phyloP scores from a whole-genome alignment of 2,113 vertebrate genomes.

The Paralichthys olivaceus region DNA sequence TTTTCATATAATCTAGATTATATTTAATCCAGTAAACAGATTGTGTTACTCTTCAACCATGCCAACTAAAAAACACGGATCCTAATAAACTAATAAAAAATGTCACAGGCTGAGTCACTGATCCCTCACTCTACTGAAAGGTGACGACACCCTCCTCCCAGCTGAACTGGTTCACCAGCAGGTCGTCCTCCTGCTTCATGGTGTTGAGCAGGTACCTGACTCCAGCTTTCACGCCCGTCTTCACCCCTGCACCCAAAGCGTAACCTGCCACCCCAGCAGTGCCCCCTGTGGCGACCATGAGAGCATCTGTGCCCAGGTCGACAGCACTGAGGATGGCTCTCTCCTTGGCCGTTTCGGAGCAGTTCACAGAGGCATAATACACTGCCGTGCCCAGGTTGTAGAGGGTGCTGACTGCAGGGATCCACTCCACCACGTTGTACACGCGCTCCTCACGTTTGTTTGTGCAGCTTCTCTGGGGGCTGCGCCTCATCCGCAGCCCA shows the following conservation, averaged over 20 bases:
- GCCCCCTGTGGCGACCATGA: constrained; percentile 79
- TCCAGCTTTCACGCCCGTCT: constrained; percentile 84
- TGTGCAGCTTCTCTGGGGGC: constrained; percentile 67
- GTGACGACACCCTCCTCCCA: constrained; percentile 71
- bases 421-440: constrained; percentile 80
- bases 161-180: constrained; percentile 81
- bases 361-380: constrained; percentile 89
- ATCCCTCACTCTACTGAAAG: constrained; percentile 49
- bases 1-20: neutral
- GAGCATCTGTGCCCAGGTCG: constrained; percentile 86
- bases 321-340: constrained; percentile 85
- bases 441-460: constrained; percentile 79
- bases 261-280: constrained; percentile 74
- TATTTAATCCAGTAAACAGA: neutral
- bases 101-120: constrained; percentile 1
- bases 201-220: constrained; percentile 79
- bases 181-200: constrained; percentile 76
- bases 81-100: neutral
- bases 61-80: constrained; percentile 12
- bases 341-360: constrained; percentile 81
- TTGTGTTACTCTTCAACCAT: constrained; percentile 15
- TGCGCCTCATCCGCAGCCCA: constrained; percentile 52
- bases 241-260: constrained; percentile 80
- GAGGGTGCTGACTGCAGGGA: constrained; percentile 85
- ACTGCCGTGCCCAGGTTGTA: constrained; percentile 91